Evolutionary conservation across 2,888 invertebrate species (phyloP), one percentile per base, ranked within the genome.

Genomic region (Emesis furor): DNA sequence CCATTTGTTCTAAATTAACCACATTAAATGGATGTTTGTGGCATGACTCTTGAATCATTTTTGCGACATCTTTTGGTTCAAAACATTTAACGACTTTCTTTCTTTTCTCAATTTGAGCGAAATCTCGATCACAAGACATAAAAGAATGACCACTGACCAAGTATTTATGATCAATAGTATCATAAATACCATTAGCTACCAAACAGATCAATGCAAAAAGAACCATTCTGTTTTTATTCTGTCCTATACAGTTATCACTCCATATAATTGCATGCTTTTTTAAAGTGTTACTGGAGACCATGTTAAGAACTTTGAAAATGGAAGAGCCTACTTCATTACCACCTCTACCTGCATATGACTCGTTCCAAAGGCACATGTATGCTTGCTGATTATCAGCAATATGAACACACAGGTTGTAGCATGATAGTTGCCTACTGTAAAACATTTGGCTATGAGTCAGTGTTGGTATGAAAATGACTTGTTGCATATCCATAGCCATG

Each of bases 391-490:
- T 69, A 79, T 74, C 75, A 79, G 68, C 62, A 37, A 79, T 65
- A 71, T 79, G 68, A 42, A 79, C 73, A 73, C 79, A 79, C 17
- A 79, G 55, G 62, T 79, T 79, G 74, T 59, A 79, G 74, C 71
- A 79, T 46, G 74, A 79, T 51, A 68, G 68, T 67, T 79, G 79
- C 69, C 79, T 74, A 55, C 68, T 79, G 79, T 79, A 69, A 78
- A 73, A 78, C 73, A 79, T 73, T 59, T 79, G 69, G 35, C 46
- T 67, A 74, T 73, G 74, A 35, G 62, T 59, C 62, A 73, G 69
- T 69, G 79, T 69, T 59, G 55, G 74, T 24, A 79, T 73, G 30
- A 79, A 79, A 37, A 79, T 73, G 17, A 79, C 74, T 73, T 79
- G 78, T 65, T 79, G 74, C 46, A 79, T 67, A 68, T 74, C 39